Base-by-base conservation (phyloP, 2,888 invertebrate species). In the Stomorhina lunata region DNA sequence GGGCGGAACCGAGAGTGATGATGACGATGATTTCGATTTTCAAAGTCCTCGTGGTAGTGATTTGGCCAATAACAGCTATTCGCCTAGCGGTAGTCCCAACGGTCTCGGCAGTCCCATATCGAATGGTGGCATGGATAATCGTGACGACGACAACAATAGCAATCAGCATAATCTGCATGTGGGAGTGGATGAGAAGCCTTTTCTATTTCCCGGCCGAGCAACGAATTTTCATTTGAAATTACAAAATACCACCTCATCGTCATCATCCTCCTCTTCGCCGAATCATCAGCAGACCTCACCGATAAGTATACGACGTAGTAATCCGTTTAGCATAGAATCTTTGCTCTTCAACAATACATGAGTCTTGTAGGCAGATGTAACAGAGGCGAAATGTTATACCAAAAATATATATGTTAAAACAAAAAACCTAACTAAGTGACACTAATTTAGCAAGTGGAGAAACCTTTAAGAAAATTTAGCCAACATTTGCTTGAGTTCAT, bases 251-350 rank as follows among this genome's bases (percentile, higher is more conserved):
- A 81, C 85, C 68, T 80, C 85, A 66, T 83, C 84, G 61, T 84
- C 85, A 59, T 83, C 85, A 27, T 81, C 85, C 53, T 83, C 84
- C 80, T 83, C 80, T 75, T 88, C 89, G 65, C 88, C 88, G 85
- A 85, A 88, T 69, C 88, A 89, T 53, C 89, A 88, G 43, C 90
- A 89, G 78, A 89, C 90, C 61, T 93, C 93, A 90, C 94, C 93
- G 92, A 94, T 93, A 91, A 91, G 91, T 85, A 91, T 91, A 87
- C 88, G 94, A 86, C 93, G 93, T 85, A 90, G 86, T 77, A 96
- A 96, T 92, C 96, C 97, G 65, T 97, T 97, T 92, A 96, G 96
- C 92, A 97, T 97, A 94, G 97, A 97, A 90, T 96, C 96, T 79
- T 92, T 97, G 86, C 93, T 97, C 88, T 95, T 95, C 88, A 95